Base-by-base conservation (phyloP, 53 echinoderm and acorn worm species). In the Apostichopus leukothele region DNA sequence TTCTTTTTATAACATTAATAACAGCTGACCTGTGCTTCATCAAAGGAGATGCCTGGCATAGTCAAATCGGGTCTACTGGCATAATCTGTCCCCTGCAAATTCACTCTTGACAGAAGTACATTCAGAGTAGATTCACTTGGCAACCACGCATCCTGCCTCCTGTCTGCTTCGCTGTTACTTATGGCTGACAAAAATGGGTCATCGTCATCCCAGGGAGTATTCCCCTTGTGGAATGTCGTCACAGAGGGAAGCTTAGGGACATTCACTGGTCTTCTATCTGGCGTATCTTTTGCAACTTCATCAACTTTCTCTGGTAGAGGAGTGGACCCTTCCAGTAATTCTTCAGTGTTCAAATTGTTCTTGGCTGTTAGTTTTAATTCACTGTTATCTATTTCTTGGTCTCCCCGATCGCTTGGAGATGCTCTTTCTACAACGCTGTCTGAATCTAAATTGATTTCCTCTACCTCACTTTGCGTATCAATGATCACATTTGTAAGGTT, bases 11-110 rank as follows among this genome's bases (percentile, higher is more conserved):
- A 39, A 39, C 39, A 39, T 39, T 39, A 39, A 39, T 39, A 3
- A 39, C 57, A 0, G 3, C 50, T 61, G 89, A 94, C 99, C 93
- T 96, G 95, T 21, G 93, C 91, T 53, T 98, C 95, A 88, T 96
- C 99, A 25, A 91, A 89, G 88, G 94, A 84, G 12, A 96, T 88
- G 5, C 99, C 99, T 54, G 99, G 99, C 99, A 99, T 99, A 0
- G 96, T 99, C 52, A 99, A 83, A 75, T 99, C 96, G 23, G 91
- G 92, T 77, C 94, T 91, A 75, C 94, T 92, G 9, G 96, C 90
- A 75, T 90, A 95, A 86, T 95, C 96, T 6, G 94, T 91, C 57
- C 96, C 94, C 54, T 97, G 94, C 27, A 94, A 75, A 6, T 92
- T 87, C 14, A 90, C 73, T 75, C 95, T 83, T 13, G 89, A 86